phyloP scores from a whole-genome alignment of 1,140 invertebrate genomes.

The Heterodera schachtii region DNA sequence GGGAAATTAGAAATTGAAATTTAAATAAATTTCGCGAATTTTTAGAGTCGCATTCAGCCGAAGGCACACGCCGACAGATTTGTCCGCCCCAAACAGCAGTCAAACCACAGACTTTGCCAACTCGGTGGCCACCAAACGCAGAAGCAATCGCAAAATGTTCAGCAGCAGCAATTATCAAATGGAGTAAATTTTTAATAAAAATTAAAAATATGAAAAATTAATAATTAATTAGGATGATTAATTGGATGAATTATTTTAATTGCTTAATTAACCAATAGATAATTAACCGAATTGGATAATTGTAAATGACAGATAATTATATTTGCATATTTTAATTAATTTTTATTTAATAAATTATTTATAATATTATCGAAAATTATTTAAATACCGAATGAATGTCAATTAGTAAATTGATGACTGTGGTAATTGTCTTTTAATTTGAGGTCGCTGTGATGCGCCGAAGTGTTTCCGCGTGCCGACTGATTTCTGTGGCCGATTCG shows the following conservation, averaged over 20 bases:
- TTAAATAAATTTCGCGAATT: background rate
- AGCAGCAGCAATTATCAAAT: constrained; percentile 3
- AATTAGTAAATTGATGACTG: background rate
- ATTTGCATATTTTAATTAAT: background rate
- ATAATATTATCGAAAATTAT: too few species aligned
- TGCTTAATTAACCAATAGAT: too few species aligned
- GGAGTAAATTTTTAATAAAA: constrained; percentile 12
- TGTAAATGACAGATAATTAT: too few species aligned
- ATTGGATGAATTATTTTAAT: too few species aligned
- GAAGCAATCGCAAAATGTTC: background rate
- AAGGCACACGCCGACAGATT: constrained; percentile 29
- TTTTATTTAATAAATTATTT: background rate
- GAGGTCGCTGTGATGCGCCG: constrained; percentile 11
- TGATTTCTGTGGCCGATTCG: constrained; percentile 12
- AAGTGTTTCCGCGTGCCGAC: constrained; percentile 25
- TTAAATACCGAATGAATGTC: too few species aligned
- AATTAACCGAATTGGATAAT: too few species aligned
- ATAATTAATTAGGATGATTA: too few species aligned
- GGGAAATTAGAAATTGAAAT: background rate
- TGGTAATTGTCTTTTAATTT: background rate
- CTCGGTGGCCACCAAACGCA: background rate
- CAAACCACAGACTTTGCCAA: constrained; percentile 24
- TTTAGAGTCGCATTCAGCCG: constrained; percentile 21
- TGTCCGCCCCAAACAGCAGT: constrained; percentile 5
- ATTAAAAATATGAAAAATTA: constrained; percentile 21